A percentile compares a stretch with the other conserved stretches of the same genome.
These are phyloP conservation scores for Malurus splendens DNA, from an alignment of 2,797 vertebrate species.

Conservation along the genomic window DNA sequence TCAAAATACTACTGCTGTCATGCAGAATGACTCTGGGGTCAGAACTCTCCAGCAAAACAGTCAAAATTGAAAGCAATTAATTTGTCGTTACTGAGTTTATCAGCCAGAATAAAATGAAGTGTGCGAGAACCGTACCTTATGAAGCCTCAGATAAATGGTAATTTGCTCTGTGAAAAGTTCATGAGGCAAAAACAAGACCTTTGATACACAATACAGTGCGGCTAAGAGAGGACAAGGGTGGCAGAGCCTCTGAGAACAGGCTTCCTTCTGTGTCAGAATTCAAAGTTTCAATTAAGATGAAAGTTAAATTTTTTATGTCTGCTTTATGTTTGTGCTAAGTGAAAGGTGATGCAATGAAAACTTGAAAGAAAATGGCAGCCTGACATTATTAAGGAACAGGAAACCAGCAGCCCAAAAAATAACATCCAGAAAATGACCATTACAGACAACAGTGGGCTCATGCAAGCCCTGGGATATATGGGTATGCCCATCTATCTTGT, in stretches of 20 bases:
- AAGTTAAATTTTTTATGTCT: not conserved
- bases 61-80: constrained; percentile 47
- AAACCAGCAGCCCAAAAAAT: not conserved
- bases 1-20: constrained; percentile 32
- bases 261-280: not conserved
- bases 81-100: constrained; percentile 44
- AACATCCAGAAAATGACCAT: not conserved
- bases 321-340: not conserved
- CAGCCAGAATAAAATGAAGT: constrained; percentile 17
- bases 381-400: not conserved
- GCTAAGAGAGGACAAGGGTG: constrained; percentile 1
- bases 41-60: not conserved
- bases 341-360: not conserved
- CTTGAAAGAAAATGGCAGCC: not conserved
- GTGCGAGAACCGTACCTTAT: not conserved
- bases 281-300: not conserved
- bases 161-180: constrained; percentile 58
- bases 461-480: not conserved
- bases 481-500: not conserved
- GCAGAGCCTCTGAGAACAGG: not conserved
- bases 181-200: constrained; percentile 45
- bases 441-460: not conserved
- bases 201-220: not conserved
- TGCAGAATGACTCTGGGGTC: not conserved
- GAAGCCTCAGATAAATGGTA: constrained; percentile 45